Evolutionary conservation across 2,113 vertebrate species (phyloP), one percentile per base, ranked within the genome.

Genomic region (Cyanocitta stelleri): DNA sequence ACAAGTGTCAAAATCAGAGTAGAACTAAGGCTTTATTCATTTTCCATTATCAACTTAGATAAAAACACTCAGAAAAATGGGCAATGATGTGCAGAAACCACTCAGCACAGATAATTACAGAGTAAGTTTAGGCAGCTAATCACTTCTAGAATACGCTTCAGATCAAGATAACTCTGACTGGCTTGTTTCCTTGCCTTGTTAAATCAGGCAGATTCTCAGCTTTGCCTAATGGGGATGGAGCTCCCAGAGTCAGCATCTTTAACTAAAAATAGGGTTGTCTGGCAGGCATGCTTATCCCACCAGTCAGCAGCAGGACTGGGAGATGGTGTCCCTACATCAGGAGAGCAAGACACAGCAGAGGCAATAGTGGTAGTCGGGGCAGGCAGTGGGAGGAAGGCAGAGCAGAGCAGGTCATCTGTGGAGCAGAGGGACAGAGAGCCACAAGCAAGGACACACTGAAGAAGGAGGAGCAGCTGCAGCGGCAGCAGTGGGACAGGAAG

Each of bases 1-100:
- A 77, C 69, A 90, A 94, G 88, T 93, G 79, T 93, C 90, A 95
- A 85, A 95, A 90, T 92, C 92, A 90, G 87, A 93, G 80, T 80
- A 51, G 69, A 95, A 92, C 90, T 80, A 87, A 93, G 69, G 80
- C 71, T 94, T 96, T 87, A 90, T 92, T 96, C 77, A 10, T 87
- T 96, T 95, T 80, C 92, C 59, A 90, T 96, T 96, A 97, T 93
- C 93, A 93, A 89, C 76, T 96, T 94, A 87, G 93, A 94, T 90
- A 96, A 94, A 94, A 96, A 94, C 73, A 90, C 80, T 97, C 94
- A 89, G 87, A 95, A 95, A 97, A 95, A 89, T 43, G 49, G 90
- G 69, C 93, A 95, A 61, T 80, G 87, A 96, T 90, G 74, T 92
- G 90, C 90, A 93, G 77, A 93, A 95, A 93, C 88, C 90, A 93